phyloP scores from a whole-genome alignment of 2,888 invertebrate genomes.

The Scaptomyza parva region DNA sequence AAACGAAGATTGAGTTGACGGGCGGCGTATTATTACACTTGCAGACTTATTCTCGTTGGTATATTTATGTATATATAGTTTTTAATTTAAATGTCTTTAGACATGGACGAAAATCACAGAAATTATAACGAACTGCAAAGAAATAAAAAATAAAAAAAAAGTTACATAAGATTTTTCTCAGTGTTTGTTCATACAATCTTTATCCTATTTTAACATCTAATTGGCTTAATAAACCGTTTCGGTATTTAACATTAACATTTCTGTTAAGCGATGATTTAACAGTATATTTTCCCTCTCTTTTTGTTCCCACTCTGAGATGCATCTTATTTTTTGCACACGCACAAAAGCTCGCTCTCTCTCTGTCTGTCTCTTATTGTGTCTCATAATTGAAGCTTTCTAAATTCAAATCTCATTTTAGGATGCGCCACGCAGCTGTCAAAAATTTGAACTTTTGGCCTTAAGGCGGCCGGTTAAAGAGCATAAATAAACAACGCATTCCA shows the following conservation, averaged over 20 bases:
- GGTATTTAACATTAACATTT: constrained; percentile 21
- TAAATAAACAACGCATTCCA: constrained; percentile 47
- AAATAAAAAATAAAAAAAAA: constrained; percentile 12
- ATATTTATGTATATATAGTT: not conserved
- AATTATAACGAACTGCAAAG: constrained; percentile 40
- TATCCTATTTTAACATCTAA: not conserved
- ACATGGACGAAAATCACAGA: constrained; percentile 47
- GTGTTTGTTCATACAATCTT: too few species aligned
- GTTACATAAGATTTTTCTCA: not conserved
- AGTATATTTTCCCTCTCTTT: constrained; percentile 5
- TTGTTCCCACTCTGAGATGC: not conserved
- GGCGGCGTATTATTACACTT: constrained; percentile 7
- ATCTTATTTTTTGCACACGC: not conserved
- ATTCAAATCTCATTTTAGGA: constrained; percentile 47
- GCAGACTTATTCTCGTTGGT: constrained; percentile 11
- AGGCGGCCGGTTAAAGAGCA: constrained; percentile 38
- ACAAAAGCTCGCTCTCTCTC: constrained; percentile 25
- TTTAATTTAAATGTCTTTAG: not conserved
- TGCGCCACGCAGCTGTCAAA: constrained; percentile 66
- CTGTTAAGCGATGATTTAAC: constrained; percentile 19
- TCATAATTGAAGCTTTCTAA: constrained; percentile 38
- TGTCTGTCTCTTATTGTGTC: not conserved
- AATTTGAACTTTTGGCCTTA: constrained; percentile 61
- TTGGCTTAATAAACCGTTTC: not conserved
- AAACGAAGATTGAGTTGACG: constrained; percentile 24